Base-by-base conservation (phyloP, 2,888 invertebrate species). In the Tetranychus piercei region DNA sequence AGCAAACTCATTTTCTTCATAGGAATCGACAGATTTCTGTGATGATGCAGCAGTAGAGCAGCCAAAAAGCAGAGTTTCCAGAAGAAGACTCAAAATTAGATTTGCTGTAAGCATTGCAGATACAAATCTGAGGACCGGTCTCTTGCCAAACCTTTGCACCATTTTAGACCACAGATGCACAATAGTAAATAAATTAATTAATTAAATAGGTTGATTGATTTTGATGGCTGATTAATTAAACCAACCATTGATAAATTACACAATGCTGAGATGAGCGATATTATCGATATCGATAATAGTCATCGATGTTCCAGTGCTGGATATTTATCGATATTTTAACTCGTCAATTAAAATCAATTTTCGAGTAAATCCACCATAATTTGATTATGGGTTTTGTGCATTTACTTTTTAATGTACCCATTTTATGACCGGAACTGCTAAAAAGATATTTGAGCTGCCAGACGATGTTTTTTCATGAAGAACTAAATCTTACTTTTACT, bases 401-500 rank as follows among this genome's bases (percentile, higher is more conserved):
- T 3, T 34, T 34, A 34, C 34, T 34, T 34, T 34, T n/a, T n/a
- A n/a, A n/a, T n/a, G n/a, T 22, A 70, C 22, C 22, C 70, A 23
- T 70, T 70, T 70, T n/a, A 15, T n/a, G n/a, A 23, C 20, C 22
- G 11, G 34, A 44, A 55, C 75, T 15, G 89, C 91, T 55, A 96
- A 96, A 85, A 86, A 96, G 82, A 96, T 95, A 77, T 97, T 97
- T 83, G 95, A 96, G 85, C 86, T 97, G 80, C 91, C 94, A 66
- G 97, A 99, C 85, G 97, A 92, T 84, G 94, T 93, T 79, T 86
- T 99, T 97, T 85, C 90, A 91, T 82, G 91, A 99, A 85, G 89
- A 81, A 88, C 88, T 43, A 89, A 93, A 78, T 89, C 89, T 73
- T 34, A 34, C 34, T 34, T 34, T 34, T 34, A 34, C 34, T 34